These are phyloP conservation scores for Epinephelus cyanopodus DNA, from an alignment of 2,113 vertebrate species.

Conservation along the genomic window DNA sequence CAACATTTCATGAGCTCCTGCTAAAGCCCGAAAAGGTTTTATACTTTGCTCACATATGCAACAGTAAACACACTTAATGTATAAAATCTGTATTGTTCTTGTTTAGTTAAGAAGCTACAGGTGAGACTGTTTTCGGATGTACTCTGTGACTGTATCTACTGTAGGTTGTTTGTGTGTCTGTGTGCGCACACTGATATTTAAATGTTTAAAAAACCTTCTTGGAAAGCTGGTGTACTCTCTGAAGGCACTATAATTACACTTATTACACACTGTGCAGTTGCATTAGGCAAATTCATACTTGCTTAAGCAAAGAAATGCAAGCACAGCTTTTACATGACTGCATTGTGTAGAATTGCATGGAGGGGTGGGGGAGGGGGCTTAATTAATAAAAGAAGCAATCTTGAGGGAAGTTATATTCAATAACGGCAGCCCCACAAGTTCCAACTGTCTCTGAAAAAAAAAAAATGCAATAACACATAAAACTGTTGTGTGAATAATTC, in stretches of 20 bases:
- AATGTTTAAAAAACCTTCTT: conserved; percentile 40
- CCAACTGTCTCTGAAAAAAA: conserved; percentile 71
- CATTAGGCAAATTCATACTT: conserved; percentile 75
- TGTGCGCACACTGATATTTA: conserved; percentile 11
- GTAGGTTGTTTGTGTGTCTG: not conserved
- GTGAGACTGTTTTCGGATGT: not conserved
- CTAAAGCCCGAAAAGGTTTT: not conserved
- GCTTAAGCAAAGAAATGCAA: conserved; percentile 75
- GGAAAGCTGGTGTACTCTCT: conserved; percentile 51
- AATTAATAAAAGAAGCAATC: conserved; percentile 84
- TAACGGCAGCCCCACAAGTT: conserved; percentile 75
- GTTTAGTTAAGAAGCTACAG: not conserved
- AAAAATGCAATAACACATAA: conserved; percentile 85
- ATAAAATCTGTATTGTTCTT: not conserved
- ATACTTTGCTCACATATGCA: not conserved
- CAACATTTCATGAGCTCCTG: not conserved
- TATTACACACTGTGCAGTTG: conserved; percentile 61
- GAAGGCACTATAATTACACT: conserved; percentile 61
- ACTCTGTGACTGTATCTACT: not conserved
- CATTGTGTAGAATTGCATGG: conserved; percentile 60
- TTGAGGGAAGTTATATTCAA: conserved; percentile 75
- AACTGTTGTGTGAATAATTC: conserved; percentile 86
- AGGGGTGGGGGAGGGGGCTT: conserved; percentile 37
- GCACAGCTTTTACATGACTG: conserved; percentile 76
- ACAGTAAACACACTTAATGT: not conserved